Base-by-base conservation (phyloP, 1,140 invertebrate species). In the Contarinia nasturtii region DNA sequence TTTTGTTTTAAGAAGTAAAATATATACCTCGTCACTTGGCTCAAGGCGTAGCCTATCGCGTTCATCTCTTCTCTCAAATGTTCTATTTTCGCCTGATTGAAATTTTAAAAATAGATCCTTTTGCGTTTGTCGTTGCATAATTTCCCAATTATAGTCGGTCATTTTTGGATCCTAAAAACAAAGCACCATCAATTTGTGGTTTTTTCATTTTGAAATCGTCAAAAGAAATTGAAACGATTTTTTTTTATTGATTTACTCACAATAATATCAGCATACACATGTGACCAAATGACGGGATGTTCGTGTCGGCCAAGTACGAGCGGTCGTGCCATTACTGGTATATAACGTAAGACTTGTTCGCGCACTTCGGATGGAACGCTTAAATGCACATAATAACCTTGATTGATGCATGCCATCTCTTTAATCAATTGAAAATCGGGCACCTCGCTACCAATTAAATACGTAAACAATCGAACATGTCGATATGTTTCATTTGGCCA, bases 361-460 rank as follows among this genome's bases (percentile, higher is more conserved):
- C 89, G 75, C 11, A 96, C 89, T 70, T 97, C 92, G 12, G 89
- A 84, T 52, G 88, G 67, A 20, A 86, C 88, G 45, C 86, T 87
- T 34, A 98, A 77, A 60, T 96, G 91, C 33, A 90, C 88, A 67
- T 86, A 96, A 66, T 86, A 94, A 4, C 92, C 91, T 75, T 73
- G 61, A 68, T 98, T 97, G 2, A 79, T 80, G 67, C 94, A 98
- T 38, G 94, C 93, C 82, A 98, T 98, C 86, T 87, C 94, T 58
- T 86, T 82, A 51, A 96, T 84, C 58, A 95, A 75, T 54, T 76
- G 70, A 17, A 80, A 77, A 63, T 86, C 82, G 7, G 76, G 73
- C 18, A 80, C 77, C 69, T 97, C 91, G 58, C 87, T 76, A 43
- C 93, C 92, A 66, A 99, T 90, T 50, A 97, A 71, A 73, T 96